Evolutionary conservation across 2,888 invertebrate species (phyloP).

Genomic region (Embidobia sp.): DNA sequence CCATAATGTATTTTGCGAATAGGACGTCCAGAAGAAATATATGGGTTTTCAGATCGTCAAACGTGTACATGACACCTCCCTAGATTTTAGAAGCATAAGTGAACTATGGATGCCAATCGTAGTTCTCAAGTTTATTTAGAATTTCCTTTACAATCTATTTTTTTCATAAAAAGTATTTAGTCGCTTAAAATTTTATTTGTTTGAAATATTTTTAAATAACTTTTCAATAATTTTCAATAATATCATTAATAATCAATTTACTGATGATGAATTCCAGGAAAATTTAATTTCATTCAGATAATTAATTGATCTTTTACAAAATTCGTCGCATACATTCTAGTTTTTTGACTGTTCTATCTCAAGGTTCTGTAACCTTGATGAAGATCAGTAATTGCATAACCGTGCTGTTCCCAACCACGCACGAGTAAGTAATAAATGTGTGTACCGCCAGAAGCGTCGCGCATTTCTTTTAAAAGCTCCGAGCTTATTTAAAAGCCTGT

Average conservation of each 20-base stretch:
- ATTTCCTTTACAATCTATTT: too few relatives aligned
- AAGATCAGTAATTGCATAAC: constrained; percentile 66
- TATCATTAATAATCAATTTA: too few relatives aligned
- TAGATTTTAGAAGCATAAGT: too few relatives aligned
- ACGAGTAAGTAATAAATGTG: constrained; percentile 60
- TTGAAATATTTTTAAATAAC: too few relatives aligned
- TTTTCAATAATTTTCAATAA: too few relatives aligned
- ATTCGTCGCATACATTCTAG: constrained; percentile 1
- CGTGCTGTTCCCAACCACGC: constrained; percentile 50
- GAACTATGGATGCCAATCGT: too few relatives aligned
- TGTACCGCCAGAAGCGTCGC: constrained; percentile 51
- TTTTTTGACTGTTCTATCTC: constrained; percentile 29
- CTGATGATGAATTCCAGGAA: too few relatives aligned
- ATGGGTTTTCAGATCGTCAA: constrained; percentile 65
- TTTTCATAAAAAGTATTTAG: too few relatives aligned
- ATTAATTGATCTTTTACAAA: too few relatives aligned
- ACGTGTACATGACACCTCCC: constrained; percentile 65
- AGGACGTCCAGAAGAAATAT: constrained; percentile 67
- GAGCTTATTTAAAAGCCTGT: constrained; percentile 51
- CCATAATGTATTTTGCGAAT: constrained; percentile 64
- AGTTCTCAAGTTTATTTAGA: too few relatives aligned
- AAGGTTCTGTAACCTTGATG: constrained; percentile 41
- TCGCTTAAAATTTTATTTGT: too few relatives aligned
- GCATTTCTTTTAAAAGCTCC: constrained; percentile 55
- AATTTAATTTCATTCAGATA: too few relatives aligned